Conservation (phyloP, 2,888 invertebrate genomes). For the Tenthredo livida region DNA sequence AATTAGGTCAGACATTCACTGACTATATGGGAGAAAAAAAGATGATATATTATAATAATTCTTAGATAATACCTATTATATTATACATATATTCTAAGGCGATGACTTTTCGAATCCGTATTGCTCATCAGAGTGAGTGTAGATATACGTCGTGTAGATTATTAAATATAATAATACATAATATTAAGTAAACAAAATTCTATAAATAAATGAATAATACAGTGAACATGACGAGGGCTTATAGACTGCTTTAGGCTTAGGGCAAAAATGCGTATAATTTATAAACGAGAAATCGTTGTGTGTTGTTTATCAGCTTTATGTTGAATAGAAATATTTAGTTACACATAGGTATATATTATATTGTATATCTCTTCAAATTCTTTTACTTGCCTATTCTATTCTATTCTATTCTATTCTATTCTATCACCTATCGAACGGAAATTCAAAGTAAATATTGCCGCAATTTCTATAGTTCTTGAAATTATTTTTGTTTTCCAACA, state of each 20-base stretch:
- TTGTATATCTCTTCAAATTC: background rate
- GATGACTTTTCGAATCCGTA: slow-evolving; percentile 33
- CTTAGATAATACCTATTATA: background rate
- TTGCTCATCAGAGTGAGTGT: slow-evolving; percentile 47
- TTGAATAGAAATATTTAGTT: slow-evolving; percentile 44
- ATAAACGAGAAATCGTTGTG: slow-evolving; percentile 43
- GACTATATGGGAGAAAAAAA: slow-evolving; percentile 2
- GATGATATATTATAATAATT: slow-evolving; percentile 27
- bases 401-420: background rate
- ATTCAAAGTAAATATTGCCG: background rate
- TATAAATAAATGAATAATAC: slow-evolving; percentile 55
- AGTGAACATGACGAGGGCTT: slow-evolving; percentile 66
- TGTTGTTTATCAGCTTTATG: slow-evolving; percentile 41
- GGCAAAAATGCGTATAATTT: slow-evolving; percentile 60
- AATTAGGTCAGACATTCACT: slow-evolving; percentile 7
- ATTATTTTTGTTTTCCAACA: background rate
- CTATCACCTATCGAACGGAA: background rate
- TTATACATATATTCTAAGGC: background rate
- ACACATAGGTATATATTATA: slow-evolving; percentile 11
- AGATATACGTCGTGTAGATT: slow-evolving; percentile 48
- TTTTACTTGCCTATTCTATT: background rate
- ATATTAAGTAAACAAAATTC: slow-evolving; percentile 38
- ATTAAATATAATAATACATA: slow-evolving; percentile 36
- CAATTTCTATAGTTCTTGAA: background rate
- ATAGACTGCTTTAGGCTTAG: slow-evolving; percentile 71